phyloP scores from a whole-genome alignment of 2,888 invertebrate species.

The Schizotus pectinicornis region DNA sequence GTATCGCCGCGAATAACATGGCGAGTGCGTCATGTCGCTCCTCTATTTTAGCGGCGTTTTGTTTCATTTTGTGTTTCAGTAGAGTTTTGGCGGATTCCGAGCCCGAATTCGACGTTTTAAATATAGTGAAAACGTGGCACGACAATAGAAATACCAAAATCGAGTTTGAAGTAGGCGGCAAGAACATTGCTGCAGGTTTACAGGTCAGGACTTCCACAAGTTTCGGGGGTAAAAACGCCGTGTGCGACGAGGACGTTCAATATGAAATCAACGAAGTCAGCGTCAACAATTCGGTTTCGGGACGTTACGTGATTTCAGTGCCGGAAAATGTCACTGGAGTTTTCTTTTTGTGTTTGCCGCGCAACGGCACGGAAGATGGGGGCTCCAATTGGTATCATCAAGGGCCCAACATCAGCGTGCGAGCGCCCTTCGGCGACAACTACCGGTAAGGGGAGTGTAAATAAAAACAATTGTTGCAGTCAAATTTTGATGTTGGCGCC shows the following conservation, averaged over 20 bases:
- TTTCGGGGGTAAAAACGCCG: conserved; percentile 43
- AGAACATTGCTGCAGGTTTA: conserved; percentile 48
- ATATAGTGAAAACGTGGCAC: conserved; percentile 35
- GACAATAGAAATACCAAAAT: conserved; percentile 43
- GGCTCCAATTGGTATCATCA: conserved; percentile 62
- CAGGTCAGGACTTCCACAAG: conserved; percentile 48
- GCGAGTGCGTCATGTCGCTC: conserved; percentile 52
- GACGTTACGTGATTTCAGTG: conserved; percentile 47
- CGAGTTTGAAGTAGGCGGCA: conserved; percentile 52
- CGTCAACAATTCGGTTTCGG: conserved; percentile 38
- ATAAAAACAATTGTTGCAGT: too few relatives aligned
- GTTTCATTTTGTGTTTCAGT: conserved; percentile 36
- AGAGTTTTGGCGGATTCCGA: conserved; percentile 25
- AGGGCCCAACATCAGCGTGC: conserved; percentile 59
- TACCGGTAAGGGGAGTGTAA: neutral
- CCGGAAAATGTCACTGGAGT: conserved; percentile 46
- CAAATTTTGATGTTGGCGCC: too few relatives aligned
- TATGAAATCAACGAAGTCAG: conserved; percentile 46
- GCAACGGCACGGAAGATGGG: conserved; percentile 40
- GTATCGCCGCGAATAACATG: conserved; percentile 51
- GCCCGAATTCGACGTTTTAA: conserved; percentile 41
- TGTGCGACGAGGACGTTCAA: conserved; percentile 41
- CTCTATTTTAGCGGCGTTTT: conserved; percentile 40
- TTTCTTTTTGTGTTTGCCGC: conserved; percentile 54
- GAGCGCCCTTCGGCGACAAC: conserved; percentile 28